Evolutionary conservation across 2,888 invertebrate genomes (phyloP), one percentile per base, ranked within the genome.

Genomic region (Drosophila nigritarsus): DNA sequence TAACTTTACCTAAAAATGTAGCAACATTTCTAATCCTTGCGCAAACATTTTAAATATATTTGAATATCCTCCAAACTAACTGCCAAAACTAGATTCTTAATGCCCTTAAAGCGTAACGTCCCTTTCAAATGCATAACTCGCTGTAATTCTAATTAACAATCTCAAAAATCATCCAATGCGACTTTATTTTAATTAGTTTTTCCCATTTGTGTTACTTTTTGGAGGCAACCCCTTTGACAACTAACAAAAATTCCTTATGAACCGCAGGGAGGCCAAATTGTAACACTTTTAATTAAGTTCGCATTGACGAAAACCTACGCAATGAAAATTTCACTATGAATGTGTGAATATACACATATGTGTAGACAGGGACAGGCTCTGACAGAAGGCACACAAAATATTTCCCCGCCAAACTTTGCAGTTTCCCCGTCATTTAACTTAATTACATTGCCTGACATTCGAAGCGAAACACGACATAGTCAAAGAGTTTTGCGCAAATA

Each of bases 381-480:
- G 20, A 24, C 20, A 45, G 20, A 15, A 8, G 24, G 45, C 20
- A 45, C 3, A 15, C 45, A 55, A 85, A 85, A 75, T 78, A 80
- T 75, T 72, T 59, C 24, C 75, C 64, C 59, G 38, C 73, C 69
- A 75, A 86, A 85, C 77, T 84, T 85, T 77, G 68, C 77, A 86
- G 81, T 82, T 85, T 85, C 75, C 82, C 77, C 76, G 66, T 81
- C 87, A 85, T 85, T 85, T 82, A 85, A 85, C 87, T 85, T 85
- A 84, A 85, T 86, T 84, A 86, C 87, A 82, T 74, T 75, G 80
- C 76, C 83, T 63, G 76, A 72, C 73, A 76, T 76, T 73, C 80
- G 78, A 80, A 60, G 75, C 71, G 71, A 74, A 78, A 58, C 75
- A 48, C 67, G 50, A 42, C 74, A 34, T 42, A 74, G 77, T 65